These are phyloP conservation scores for Meloe dianella DNA, from an alignment of 2,888 invertebrate genomes.

Conservation along the genomic window DNA sequence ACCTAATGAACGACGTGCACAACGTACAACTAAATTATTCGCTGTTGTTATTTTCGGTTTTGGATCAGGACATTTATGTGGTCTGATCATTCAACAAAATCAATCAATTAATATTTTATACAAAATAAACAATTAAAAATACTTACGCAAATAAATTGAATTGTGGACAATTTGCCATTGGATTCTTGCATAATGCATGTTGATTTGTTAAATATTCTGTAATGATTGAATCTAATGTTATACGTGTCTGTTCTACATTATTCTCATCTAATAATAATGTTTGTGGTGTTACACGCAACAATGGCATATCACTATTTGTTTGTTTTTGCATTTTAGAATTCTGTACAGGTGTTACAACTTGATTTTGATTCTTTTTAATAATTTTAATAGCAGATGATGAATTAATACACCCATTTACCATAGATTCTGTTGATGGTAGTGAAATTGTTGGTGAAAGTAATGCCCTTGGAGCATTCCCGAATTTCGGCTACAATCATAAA, in stretches of 20 bases:
- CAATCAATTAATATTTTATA: conserved; percentile 41
- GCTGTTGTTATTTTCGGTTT: conserved; percentile 70
- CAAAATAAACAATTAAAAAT: conserved; percentile 11
- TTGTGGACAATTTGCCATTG: conserved; percentile 96
- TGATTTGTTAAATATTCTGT: conserved; percentile 97
- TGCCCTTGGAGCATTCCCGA: background rate
- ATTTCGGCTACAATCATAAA: conserved; percentile 7
- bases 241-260: conserved; percentile 57
- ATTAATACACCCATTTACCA: conserved; percentile 34
- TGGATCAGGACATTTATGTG: conserved; percentile 95
- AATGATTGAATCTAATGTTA: conserved; percentile 89
- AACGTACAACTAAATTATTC: conserved; percentile 73
- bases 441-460: conserved; percentile 23
- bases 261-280: conserved; percentile 41
- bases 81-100: conserved; percentile 62
- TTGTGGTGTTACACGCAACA: conserved; percentile 41
- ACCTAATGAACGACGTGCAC: conserved; percentile 65
- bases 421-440: conserved; percentile 13
- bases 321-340: conserved; percentile 62
- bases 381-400: conserved; percentile 44
- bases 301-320: conserved; percentile 55
- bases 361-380: conserved; percentile 40
- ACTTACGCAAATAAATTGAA: conserved; percentile 89
- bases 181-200: conserved; percentile 97
- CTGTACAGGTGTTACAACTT: conserved; percentile 38